A percentile compares a stretch with the other conserved stretches of the same genome.
phyloP scores from a whole-genome alignment of 2,113 vertebrate genomes.

The Thymallus thymallus region DNA sequence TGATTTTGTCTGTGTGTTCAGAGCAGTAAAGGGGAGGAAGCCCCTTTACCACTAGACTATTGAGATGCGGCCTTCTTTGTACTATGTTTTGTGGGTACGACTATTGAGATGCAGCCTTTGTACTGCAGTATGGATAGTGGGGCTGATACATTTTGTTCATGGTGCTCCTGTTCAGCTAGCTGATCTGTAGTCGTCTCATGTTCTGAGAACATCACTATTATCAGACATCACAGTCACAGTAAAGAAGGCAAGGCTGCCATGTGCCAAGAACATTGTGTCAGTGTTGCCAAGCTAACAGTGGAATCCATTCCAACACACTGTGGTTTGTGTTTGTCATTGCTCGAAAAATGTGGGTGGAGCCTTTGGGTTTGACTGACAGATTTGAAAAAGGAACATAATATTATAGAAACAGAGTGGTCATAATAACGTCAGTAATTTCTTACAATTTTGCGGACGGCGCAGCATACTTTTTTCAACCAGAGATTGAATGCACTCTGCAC shows the following conservation, averaged over 20 bases:
- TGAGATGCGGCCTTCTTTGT: not conserved
- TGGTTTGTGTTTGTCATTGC: conserved; percentile 22
- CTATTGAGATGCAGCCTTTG: not conserved
- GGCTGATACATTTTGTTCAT: not conserved
- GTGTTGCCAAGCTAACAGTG: conserved; percentile 31
- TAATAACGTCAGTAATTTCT: too few relatives aligned
- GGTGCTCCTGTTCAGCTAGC: not conserved
- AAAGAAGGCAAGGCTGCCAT: conserved; percentile 5
- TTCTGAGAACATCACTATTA: conserved; percentile 6
- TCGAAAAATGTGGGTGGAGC: conserved; percentile 16
- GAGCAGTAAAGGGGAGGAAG: not conserved
- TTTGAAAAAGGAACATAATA: too few relatives aligned
- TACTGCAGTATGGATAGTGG: not conserved
- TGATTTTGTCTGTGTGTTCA: not conserved
- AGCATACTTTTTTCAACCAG: not conserved
- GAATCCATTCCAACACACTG: conserved; percentile 6
- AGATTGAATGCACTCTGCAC: not conserved
- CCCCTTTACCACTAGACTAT: conserved; percentile 3
- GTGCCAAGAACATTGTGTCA: conserved; percentile 11
- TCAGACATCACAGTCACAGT: not conserved
- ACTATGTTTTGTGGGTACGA: too few relatives aligned
- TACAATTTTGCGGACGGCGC: too few relatives aligned
- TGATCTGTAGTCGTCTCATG: not conserved
- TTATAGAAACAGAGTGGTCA: too few relatives aligned
- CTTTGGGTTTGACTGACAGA: not conserved